These are phyloP conservation scores for Thumatha senex DNA, from an alignment of 2,888 invertebrate species.

Conservation along the genomic window DNA sequence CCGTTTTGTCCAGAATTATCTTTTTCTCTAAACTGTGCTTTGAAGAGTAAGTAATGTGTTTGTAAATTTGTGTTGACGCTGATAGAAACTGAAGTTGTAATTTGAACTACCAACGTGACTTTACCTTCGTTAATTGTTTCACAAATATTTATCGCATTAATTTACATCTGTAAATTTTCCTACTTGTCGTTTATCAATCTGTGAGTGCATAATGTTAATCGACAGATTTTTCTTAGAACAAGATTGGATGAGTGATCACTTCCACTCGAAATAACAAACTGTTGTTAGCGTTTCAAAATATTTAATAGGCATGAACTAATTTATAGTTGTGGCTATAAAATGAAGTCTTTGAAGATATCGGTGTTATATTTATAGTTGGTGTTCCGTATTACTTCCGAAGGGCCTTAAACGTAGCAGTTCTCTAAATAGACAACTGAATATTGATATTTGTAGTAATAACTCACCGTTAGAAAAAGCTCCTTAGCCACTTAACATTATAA, in stretches of 20 bases:
- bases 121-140: too few relatives aligned
- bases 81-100: too few relatives aligned
- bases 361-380: not conserved
- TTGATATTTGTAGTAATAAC: too few relatives aligned
- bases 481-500: too few relatives aligned
- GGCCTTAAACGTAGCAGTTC: not conserved
- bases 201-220: conserved; percentile 9
- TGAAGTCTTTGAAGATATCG: not conserved
- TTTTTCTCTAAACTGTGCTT: too few relatives aligned
- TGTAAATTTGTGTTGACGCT: too few relatives aligned
- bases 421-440: not conserved
- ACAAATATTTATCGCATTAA: not conserved
- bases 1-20: too few relatives aligned
- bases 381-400: not conserved
- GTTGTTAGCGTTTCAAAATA: conserved; percentile 13
- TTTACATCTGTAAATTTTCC: conserved; percentile 18
- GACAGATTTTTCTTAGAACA: conserved; percentile 18
- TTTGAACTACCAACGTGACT: too few relatives aligned
- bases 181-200: conserved; percentile 16
- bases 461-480: too few relatives aligned
- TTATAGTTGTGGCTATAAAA: too few relatives aligned
- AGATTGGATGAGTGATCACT: conserved; percentile 15
- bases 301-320: conserved; percentile 3
- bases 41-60: too few relatives aligned
- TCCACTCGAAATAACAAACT: conserved; percentile 9